Evolutionary conservation across 1,140 invertebrate genomes (phyloP), one percentile per base, ranked within the genome.

Genomic region (Octopus sinensis): DNA sequence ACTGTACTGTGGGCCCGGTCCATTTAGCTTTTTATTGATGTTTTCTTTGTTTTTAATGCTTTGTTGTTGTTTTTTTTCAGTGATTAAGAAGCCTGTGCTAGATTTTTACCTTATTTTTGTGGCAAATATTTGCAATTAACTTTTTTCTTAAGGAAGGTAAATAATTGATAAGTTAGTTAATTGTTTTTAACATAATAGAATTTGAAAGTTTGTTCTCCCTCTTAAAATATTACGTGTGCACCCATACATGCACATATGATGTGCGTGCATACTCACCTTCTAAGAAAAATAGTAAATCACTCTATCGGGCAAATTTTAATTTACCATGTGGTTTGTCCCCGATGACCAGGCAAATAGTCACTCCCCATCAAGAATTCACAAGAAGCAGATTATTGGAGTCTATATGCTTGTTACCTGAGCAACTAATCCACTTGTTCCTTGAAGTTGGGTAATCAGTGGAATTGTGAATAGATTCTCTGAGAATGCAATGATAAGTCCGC

Each of bases 401-500:
- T 73, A 13, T 73, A 9, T 5, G 9, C 30, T 73, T 73, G 68
- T 73, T 73, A 73, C 68, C 68, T 73, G 13, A 13, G 6, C 68
- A 73, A 73, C 68, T 73, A 73, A 73, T 73, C 68, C 68, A 73
- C 68, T 73, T 73, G 68, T 23, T 73, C 13, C 17, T n/a, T 73
- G 68, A 73, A 73, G 30, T 73, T 73, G 68, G 68, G 17, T 73
- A 13, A 73, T 73, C 6, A 73, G 68, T 73, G 68, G 68, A 73
- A 73, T 73, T 73, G 68, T 73, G 68, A 73, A 73, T 73, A 73
- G 68, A 73, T 73, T 73, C 68, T 73, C 68, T 73, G 68, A 73
- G 68, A 73, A 73, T 73, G 7, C 68, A 73, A 23, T 73, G 68
- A 12, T 73, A 73, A 73, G 68, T 73, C 68, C 68, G 13, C 68